These are phyloP conservation scores for Drosophila pseudotakahashii DNA, from an alignment of 2,888 invertebrate genomes.

Conservation along the genomic window DNA sequence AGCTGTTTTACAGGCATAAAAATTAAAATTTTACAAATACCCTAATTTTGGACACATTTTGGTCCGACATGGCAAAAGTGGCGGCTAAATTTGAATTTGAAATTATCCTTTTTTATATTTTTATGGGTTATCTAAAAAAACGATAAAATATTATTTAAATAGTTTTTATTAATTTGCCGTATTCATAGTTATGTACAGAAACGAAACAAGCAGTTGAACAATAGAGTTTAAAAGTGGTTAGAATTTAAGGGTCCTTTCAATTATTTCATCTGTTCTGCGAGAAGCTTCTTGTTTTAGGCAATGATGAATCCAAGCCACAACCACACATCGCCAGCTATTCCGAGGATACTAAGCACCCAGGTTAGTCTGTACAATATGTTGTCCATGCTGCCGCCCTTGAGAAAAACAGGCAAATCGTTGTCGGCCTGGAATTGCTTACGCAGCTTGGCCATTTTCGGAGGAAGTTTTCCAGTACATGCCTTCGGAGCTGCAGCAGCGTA, in stretches of 20 bases:
- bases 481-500: conserved; percentile 4
- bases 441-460: conserved; percentile 58
- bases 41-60: too few relatives aligned
- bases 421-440: conserved; percentile 82
- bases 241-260: too few relatives aligned
- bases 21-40: background rate
- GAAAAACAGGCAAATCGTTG: conserved; percentile 85
- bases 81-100: background rate
- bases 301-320: conserved; percentile 59
- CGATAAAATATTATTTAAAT: too few relatives aligned
- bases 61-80: background rate
- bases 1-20: background rate
- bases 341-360: conserved; percentile 79
- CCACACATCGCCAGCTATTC: conserved; percentile 61
- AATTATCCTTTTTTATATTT: too few relatives aligned
- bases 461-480: conserved; percentile 40
- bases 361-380: conserved; percentile 84
- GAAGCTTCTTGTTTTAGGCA: conserved; percentile 1
- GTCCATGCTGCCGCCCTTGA: conserved; percentile 85
- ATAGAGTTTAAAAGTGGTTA: background rate
- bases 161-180: conserved; percentile 2
- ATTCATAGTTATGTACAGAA: conserved; percentile 3
- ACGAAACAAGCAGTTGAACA: background rate
- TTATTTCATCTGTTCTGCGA: too few relatives aligned
- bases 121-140: too few relatives aligned